Evolutionary conservation across 1,140 invertebrate species (phyloP).

Genomic region (Radopholus similis): DNA sequence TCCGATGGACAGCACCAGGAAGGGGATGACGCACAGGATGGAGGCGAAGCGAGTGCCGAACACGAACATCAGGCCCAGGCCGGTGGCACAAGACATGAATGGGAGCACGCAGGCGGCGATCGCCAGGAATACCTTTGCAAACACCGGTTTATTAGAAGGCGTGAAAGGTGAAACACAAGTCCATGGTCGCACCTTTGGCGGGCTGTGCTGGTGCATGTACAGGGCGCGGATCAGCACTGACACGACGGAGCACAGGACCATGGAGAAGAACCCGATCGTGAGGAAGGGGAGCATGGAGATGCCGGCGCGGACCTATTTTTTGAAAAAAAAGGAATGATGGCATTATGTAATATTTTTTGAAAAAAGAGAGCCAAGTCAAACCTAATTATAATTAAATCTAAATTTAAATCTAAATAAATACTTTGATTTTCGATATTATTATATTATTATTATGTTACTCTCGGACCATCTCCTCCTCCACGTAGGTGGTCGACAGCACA

Average conservation of each 20-base stretch:
- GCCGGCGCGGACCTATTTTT: constrained; percentile 41
- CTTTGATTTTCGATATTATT: not conserved
- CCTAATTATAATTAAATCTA: too few species aligned
- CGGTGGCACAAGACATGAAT: constrained; percentile 55
- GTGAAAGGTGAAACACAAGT: not conserved
- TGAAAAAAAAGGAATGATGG: too few species aligned
- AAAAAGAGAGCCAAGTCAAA: too few species aligned
- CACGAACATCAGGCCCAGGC: constrained; percentile 54
- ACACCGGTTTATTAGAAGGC: too few species aligned
- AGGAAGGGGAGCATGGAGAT: constrained; percentile 53
- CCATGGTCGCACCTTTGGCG: constrained; percentile 41
- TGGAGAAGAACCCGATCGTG: constrained; percentile 51
- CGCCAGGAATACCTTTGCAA: constrained; percentile 30
- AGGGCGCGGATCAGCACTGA: constrained; percentile 48
- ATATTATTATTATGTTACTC: not conserved
- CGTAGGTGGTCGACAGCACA: constrained; percentile 49
- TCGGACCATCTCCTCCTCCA: constrained; percentile 56
- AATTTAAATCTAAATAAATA: not conserved
- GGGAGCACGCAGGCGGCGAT: constrained; percentile 45
- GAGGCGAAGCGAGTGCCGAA: constrained; percentile 55
- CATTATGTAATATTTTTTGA: too few species aligned
- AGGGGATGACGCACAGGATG: constrained; percentile 58
- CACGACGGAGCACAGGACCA: constrained; percentile 48
- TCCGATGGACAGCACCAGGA: constrained; percentile 56
- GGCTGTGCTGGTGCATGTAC: constrained; percentile 55